A percentile compares a stretch with the other conserved stretches of the same genome.
Conservation (phyloP, 2,888 invertebrate species). For the Danaus chrysippus region DNA sequence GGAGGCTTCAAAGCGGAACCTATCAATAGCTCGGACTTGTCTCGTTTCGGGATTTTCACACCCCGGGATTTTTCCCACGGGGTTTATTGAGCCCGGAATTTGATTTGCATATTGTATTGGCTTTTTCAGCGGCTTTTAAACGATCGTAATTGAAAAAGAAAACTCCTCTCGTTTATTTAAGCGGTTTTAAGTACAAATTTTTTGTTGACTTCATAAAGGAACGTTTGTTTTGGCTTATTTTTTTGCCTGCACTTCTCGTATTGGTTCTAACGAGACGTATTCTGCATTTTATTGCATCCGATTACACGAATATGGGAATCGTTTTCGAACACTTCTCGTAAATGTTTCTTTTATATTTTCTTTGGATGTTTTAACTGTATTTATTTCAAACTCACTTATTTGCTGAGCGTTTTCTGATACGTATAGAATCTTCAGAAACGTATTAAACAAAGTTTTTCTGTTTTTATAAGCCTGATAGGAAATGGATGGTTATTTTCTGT, state of each 20-base stretch:
- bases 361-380: too few species aligned
- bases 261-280: too few species aligned
- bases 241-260: background rate
- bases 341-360: too few species aligned
- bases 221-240: background rate
- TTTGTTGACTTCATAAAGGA: background rate
- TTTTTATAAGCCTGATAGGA: too few species aligned
- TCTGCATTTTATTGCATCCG: too few species aligned
- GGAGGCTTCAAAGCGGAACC: slow-evolving; percentile 50
- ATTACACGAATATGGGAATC: too few species aligned
- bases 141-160: slow-evolving; percentile 50
- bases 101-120: slow-evolving; percentile 69
- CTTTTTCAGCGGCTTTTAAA: slow-evolving; percentile 40
- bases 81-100: slow-evolving; percentile 52
- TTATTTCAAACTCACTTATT: too few species aligned
- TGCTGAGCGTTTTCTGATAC: too few species aligned
- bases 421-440: too few species aligned
- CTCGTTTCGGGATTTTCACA: slow-evolving; percentile 41
- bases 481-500: too few species aligned
- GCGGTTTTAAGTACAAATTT: background rate
- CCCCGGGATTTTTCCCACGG: slow-evolving; percentile 37
- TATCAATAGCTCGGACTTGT: slow-evolving; percentile 67
- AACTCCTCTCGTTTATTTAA: slow-evolving; percentile 8
- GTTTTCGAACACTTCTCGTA: too few species aligned
- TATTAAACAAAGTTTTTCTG: too few species aligned